These are phyloP conservation scores for Epistrophe grossulariae DNA, from an alignment of 2,888 invertebrate genomes.

Conservation along the genomic window DNA sequence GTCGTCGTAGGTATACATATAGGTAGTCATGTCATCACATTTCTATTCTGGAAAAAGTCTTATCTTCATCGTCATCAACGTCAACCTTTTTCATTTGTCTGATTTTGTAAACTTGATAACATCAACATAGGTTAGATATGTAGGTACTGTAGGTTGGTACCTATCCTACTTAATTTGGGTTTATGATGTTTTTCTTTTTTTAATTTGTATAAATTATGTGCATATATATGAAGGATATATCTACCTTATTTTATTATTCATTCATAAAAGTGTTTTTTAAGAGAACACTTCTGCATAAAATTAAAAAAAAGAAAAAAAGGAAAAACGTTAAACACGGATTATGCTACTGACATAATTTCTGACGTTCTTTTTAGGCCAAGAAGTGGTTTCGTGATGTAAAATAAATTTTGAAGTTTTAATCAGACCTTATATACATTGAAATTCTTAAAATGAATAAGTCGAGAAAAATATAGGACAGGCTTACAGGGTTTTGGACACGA, in stretches of 20 bases:
- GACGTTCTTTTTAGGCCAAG: background rate
- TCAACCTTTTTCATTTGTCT: conserved; percentile 48
- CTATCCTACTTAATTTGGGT: conserved; percentile 17
- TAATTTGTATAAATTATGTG: background rate
- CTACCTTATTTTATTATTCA: conserved; percentile 2
- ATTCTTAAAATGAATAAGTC: too few species aligned
- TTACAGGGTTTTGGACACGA: too few species aligned
- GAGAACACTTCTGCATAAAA: background rate
- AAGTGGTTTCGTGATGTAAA: background rate
- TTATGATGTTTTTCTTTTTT: background rate
- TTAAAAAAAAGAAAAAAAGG: background rate
- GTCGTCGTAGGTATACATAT: background rate
- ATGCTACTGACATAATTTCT: background rate
- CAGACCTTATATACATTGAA: background rate
- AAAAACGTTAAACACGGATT: background rate
- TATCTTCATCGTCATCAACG: conserved; percentile 36
- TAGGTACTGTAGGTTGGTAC: background rate
- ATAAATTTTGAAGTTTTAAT: background rate
- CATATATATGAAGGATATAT: background rate
- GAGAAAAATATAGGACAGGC: too few species aligned
- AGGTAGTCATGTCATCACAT: background rate
- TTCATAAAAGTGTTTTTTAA: conserved; percentile 2
- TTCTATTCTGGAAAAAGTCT: conserved; percentile 4
- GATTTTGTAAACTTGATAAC: conserved; percentile 14
- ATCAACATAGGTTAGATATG: too few species aligned